A percentile compares a stretch with the other conserved stretches of the same genome.
These are phyloP conservation scores for Drosophila dunni DNA, from an alignment of 1,140 invertebrate species.

Conservation along the genomic window DNA sequence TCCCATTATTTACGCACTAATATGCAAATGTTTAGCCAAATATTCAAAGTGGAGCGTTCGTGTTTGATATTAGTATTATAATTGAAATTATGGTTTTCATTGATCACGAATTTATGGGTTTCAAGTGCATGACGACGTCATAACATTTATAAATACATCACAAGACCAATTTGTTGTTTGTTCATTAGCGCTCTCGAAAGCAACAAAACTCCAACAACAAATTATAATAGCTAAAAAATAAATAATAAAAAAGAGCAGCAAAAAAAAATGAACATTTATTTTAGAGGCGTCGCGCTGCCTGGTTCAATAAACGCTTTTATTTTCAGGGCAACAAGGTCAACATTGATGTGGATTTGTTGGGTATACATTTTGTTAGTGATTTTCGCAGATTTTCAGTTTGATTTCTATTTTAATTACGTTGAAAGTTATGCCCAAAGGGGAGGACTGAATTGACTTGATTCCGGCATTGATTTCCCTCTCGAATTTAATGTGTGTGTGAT, in stretches of 20 bases:
- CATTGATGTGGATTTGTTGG: slow-evolving; percentile 43
- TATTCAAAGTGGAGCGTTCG: neutral
- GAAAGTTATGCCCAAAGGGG: slow-evolving; percentile 57
- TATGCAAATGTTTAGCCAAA: neutral
- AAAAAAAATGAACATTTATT: slow-evolving; percentile 8
- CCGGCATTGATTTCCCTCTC: slow-evolving; percentile 32
- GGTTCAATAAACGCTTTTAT: slow-evolving; percentile 72
- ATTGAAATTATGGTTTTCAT: neutral
- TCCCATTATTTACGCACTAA: neutral
- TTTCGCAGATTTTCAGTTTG: slow-evolving; percentile 42
- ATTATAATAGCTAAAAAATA: slow-evolving; percentile 6
- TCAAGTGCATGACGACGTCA: slow-evolving; percentile 24
- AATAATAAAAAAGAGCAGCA: neutral
- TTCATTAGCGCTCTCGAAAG: slow-evolving; percentile 46
- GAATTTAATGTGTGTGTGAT: slow-evolving; percentile 25
- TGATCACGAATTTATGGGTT: neutral
- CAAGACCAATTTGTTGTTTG: neutral
- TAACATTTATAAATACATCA: slow-evolving; percentile 10
- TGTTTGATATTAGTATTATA: neutral
- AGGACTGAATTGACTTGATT: neutral
- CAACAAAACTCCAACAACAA: slow-evolving; percentile 5
- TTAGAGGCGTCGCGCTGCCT: slow-evolving; percentile 28
- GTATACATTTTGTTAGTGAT: slow-evolving; percentile 20
- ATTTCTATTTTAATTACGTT: slow-evolving; percentile 66
- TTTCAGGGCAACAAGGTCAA: slow-evolving; percentile 61